A percentile compares a stretch with the other conserved stretches of the same genome.
These are phyloP conservation scores for Carassius gibelio DNA, from an alignment of 2,113 vertebrate species.

Conservation along the genomic window DNA sequence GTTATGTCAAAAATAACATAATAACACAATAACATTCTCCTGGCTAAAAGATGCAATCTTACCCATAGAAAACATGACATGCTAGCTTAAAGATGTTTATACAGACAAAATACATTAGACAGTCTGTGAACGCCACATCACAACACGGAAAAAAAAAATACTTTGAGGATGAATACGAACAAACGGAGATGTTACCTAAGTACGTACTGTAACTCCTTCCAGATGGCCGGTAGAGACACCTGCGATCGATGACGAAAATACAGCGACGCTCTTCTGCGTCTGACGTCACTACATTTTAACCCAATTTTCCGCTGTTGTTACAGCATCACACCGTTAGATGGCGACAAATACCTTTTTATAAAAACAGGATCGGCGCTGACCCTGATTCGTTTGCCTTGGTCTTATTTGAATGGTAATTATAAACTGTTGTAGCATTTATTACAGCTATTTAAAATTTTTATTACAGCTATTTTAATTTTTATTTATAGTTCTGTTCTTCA, in stretches of 20 bases:
- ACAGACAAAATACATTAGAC: neutral
- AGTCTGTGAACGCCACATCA: neutral
- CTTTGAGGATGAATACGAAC: neutral
- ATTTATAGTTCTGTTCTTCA: neutral
- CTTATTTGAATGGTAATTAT: neutral
- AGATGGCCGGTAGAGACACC: constrained; percentile 10
- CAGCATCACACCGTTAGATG: neutral
- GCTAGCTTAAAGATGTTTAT: neutral
- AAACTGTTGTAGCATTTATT: neutral
- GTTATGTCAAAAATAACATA: neutral
- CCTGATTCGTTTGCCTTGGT: neutral
- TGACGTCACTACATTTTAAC: neutral
- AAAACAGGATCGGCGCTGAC: neutral
- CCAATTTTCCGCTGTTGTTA: neutral
- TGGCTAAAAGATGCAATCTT: neutral
- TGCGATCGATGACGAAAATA: neutral
- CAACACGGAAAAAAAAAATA: neutral
- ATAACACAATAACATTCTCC: neutral
- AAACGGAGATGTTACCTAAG: constrained; percentile 2
- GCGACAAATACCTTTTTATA: neutral
- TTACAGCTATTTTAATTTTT: neutral
- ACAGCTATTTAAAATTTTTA: neutral
- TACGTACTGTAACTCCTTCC: neutral
- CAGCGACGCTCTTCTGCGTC: constrained; percentile 29
- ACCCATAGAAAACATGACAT: neutral